phyloP scores from a whole-genome alignment of 2,113 vertebrate species.

The Megaleporinus macrocephalus region DNA sequence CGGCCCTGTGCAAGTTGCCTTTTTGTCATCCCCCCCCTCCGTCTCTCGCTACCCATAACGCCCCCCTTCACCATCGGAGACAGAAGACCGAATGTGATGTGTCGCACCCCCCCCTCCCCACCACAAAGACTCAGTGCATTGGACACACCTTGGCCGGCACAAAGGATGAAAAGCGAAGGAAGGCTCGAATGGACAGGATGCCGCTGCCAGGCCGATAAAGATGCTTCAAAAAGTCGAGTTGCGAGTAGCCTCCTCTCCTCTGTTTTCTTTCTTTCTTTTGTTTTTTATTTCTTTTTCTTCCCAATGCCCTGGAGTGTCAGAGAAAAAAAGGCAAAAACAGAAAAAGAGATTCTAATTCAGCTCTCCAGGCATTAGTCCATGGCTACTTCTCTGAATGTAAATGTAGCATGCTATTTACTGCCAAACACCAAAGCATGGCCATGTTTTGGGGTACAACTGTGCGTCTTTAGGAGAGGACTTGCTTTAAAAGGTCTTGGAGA shows the following conservation, averaged over 20 bases:
- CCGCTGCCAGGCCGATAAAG: slow-evolving; percentile 80
- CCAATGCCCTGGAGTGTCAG: slow-evolving; percentile 60
- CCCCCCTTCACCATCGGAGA: slow-evolving; percentile 62
- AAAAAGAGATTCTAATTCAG: slow-evolving; percentile 36
- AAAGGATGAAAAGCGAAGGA: slow-evolving; percentile 80
- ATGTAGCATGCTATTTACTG: slow-evolving; percentile 53
- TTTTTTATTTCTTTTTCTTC: slow-evolving; percentile 60
- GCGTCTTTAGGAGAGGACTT: neutral
- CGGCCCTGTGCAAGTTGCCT: slow-evolving; percentile 75
- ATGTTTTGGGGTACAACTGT: slow-evolving; percentile 63
- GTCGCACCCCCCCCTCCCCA: slow-evolving; percentile 66
- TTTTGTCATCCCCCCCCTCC: slow-evolving; percentile 64
- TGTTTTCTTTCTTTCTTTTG: slow-evolving; percentile 54
- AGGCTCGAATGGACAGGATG: slow-evolving; percentile 76
- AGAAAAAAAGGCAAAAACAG: slow-evolving; percentile 46
- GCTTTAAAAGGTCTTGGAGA: neutral
- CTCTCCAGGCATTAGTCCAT: slow-evolving; percentile 46
- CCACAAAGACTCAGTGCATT: slow-evolving; percentile 79
- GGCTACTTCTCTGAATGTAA: slow-evolving; percentile 45
- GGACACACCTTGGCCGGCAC: slow-evolving; percentile 82
- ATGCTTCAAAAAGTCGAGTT: slow-evolving; percentile 78
- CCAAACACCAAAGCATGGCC: slow-evolving; percentile 44
- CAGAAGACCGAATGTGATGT: slow-evolving; percentile 80
- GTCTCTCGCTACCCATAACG: slow-evolving; percentile 54
- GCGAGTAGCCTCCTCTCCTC: slow-evolving; percentile 67